Evolutionary conservation across 2,113 vertebrate species (phyloP), one percentile per base, ranked within the genome.

Genomic region (Myiopsitta monachus): DNA sequence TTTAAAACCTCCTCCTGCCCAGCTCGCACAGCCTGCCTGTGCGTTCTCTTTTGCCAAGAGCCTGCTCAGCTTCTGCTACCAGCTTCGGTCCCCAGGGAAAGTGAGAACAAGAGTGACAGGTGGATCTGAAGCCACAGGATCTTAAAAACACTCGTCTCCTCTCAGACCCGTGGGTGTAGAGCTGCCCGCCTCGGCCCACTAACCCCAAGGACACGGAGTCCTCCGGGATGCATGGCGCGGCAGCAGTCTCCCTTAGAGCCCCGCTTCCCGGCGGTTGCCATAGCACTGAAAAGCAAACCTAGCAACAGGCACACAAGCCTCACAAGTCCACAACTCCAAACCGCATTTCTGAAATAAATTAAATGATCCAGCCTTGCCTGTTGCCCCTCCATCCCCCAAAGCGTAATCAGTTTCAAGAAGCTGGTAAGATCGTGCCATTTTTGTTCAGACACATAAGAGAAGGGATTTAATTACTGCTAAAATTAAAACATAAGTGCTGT

Each of bases 251-350:
- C 77, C 15, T 2, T 77, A 8, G 72, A 13, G 59, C 72, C 9
- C 28, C 4, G 17, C 76, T 83, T 46, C 74, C 51, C 31, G 30
- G 64, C 78, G 39, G 93, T 97, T 97, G 66, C 92, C 94, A 96
- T 95, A 96, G 92, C 73, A 87, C 22, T 96, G 81, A 96, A 95
- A 94, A 72, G 69, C 91, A 97, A 96, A 95, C 92, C 61, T 93
- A 98, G 83, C 96, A 97, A 95, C 97, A 94, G 87, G 55, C 43
- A 3, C 64, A 62, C 81, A 43, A 66, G 49, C 84, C 75, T 95
- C 78, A 38, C 75, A 36, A 96, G 83, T 77, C 79, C 75, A 92
- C 47, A 95, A 91, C 63, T 86, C 55, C 41, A 88, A 91, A 84
- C 51, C 49, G 87, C 87, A 41, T 86, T 94, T 95, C 75, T 87